Percentiles rank a stretch among this genome's conserved stretches.
Evolutionary conservation across 2,888 invertebrate species (phyloP).

Genomic region (Bruchidius siliquastri): DNA sequence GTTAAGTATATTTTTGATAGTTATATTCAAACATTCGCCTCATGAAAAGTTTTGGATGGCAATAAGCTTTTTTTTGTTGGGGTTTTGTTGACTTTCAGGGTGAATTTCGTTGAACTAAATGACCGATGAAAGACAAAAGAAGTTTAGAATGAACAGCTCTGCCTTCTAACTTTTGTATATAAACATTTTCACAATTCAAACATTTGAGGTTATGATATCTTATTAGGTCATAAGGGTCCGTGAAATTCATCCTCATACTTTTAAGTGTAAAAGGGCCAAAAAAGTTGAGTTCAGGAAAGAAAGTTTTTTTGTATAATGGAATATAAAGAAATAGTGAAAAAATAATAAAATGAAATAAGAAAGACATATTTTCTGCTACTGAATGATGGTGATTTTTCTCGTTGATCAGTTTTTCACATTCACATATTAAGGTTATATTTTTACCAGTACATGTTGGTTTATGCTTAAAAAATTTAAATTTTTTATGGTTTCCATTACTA

Average conservation of each 20-base stretch:
- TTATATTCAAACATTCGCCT: background rate
- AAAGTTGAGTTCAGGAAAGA: background rate
- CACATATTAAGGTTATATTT: too few species aligned
- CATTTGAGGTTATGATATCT: too few species aligned
- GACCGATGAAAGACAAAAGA: background rate
- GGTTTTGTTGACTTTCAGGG: background rate
- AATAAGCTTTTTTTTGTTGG: background rate
- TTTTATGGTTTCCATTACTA: background rate
- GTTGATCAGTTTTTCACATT: too few species aligned
- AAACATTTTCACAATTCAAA: background rate
- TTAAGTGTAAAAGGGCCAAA: background rate
- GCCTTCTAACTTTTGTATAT: background rate
- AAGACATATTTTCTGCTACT: too few species aligned
- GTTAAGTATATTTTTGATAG: background rate
- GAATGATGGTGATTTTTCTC: too few species aligned
- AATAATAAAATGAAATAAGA: too few species aligned
- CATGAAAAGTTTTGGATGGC: background rate
- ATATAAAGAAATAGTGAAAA: background rate
- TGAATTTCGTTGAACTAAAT: background rate
- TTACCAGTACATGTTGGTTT: too few species aligned
- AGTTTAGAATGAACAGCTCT: background rate
- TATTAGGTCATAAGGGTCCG: background rate
- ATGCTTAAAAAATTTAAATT: background rate
- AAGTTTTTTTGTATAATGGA: background rate
- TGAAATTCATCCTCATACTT: background rate